Conservation (phyloP, 2,888 invertebrate genomes). For the Drosophila basisetae region DNA sequence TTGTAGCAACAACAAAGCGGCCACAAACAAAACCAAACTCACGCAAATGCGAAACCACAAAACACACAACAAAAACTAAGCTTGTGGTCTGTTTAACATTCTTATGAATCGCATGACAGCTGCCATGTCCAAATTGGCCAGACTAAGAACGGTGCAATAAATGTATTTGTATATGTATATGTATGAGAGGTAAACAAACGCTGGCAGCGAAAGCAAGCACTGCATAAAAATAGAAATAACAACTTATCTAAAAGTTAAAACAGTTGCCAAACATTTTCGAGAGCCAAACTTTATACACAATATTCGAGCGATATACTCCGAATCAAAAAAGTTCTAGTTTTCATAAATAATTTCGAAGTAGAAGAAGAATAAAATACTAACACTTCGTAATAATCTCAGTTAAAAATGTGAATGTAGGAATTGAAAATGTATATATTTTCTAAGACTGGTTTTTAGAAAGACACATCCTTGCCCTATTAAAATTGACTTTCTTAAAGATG, state of each 20-base stretch:
- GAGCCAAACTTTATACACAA: slow-evolving; percentile 14
- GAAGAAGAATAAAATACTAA: background rate
- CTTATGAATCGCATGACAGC: slow-evolving; percentile 9
- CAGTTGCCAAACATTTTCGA: slow-evolving; percentile 30
- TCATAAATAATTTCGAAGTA: background rate
- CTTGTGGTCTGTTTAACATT: slow-evolving; percentile 9
- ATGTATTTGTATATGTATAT: slow-evolving; percentile 31
- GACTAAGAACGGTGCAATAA: slow-evolving; percentile 25
- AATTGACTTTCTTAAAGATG: background rate
- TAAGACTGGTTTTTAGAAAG: background rate
- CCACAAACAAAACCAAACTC: background rate
- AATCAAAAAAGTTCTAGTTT: background rate
- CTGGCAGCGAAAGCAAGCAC: background rate
- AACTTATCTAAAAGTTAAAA: slow-evolving; percentile 30
- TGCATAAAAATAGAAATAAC: slow-evolving; percentile 21
- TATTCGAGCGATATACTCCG: background rate
- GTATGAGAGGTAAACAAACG: slow-evolving; percentile 23
- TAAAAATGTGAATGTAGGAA: background rate
- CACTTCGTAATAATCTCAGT: background rate
- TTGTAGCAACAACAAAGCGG: slow-evolving; percentile 2
- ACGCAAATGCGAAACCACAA: slow-evolving; percentile 1
- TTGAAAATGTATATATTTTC: background rate
- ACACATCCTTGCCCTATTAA: background rate
- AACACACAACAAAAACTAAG: slow-evolving; percentile 7
- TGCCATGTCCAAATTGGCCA: slow-evolving; percentile 47